Percentiles rank a stretch among this genome's conserved stretches.
phyloP scores from a whole-genome alignment of 2,113 vertebrate genomes.

The Pionites leucogaster region DNA sequence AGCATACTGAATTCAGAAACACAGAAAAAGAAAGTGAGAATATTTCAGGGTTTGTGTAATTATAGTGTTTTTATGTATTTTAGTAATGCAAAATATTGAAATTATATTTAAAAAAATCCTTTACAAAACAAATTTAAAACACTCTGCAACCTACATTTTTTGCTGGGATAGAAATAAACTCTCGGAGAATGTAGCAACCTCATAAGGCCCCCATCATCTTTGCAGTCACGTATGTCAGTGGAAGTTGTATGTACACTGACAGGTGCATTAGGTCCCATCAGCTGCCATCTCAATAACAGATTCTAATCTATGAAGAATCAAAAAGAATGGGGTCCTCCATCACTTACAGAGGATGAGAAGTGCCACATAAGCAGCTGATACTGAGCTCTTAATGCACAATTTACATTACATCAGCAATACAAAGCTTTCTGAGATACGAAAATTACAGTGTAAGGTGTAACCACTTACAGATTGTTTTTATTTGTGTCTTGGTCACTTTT shows the following conservation, averaged over 20 bases:
- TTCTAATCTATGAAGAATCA: neutral
- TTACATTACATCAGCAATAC: neutral
- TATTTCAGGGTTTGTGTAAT: neutral
- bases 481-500: neutral
- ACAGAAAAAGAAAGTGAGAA: neutral
- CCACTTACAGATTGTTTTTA: neutral
- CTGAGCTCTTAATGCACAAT: neutral
- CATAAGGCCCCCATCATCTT: neutral
- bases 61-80: neutral
- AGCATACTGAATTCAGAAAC: neutral
- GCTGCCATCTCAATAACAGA: neutral
- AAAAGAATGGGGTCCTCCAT: neutral
- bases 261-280: constrained; percentile 40
- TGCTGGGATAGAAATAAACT: neutral
- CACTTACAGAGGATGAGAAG: neutral
- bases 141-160: neutral
- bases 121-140: neutral
- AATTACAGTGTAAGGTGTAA: neutral
- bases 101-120: neutral
- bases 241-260: neutral
- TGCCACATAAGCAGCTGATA: neutral
- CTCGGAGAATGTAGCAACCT: neutral
- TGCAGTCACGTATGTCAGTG: neutral
- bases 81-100: neutral
- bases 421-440: neutral